Evolutionary conservation across 92 coral and sea anemone species (phyloP).

Genomic region (Diadumene lineata): DNA sequence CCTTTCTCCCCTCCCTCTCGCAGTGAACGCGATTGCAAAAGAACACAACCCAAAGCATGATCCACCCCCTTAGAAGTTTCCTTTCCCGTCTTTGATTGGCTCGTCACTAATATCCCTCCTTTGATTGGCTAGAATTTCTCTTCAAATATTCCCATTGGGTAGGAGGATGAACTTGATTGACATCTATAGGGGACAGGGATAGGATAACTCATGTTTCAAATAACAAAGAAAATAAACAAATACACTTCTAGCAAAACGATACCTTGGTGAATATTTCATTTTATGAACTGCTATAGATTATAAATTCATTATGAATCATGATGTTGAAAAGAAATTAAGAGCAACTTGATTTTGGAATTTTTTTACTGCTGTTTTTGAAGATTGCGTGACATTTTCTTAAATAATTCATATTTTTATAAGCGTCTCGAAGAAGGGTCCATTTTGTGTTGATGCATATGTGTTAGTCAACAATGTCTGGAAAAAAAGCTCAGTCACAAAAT

Average conservation of each 20-base stretch:
- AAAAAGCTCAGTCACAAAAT: constrained; percentile 41
- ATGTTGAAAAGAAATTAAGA: neutral
- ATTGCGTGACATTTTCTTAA: constrained; percentile 8
- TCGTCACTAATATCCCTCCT: constrained; percentile 13
- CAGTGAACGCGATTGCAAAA: constrained; percentile 61
- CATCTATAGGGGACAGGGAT: constrained; percentile 16
- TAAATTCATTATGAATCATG: no score
- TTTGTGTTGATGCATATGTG: neutral
- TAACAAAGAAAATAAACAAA: no score
- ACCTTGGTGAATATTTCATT: no score
- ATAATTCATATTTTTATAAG: constrained; percentile 7
- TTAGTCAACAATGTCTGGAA: constrained; percentile 16
- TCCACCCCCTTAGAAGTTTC: constrained; percentile 68
- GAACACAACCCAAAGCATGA: constrained; percentile 58
- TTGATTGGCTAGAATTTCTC: constrained; percentile 38
- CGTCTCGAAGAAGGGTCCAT: neutral
- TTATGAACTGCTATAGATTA: no score
- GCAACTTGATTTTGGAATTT: neutral
- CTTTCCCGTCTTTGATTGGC: constrained; percentile 57
- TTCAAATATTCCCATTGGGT: constrained; percentile 74
- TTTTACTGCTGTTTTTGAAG: neutral
- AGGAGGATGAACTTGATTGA: constrained; percentile 50
- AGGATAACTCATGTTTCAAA: constrained; percentile 9
- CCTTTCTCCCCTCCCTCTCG: constrained; percentile 93
- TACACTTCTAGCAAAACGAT: no score